Base-by-base conservation (phyloP, 2,888 invertebrate species). In the Platyscelio sp. region DNA sequence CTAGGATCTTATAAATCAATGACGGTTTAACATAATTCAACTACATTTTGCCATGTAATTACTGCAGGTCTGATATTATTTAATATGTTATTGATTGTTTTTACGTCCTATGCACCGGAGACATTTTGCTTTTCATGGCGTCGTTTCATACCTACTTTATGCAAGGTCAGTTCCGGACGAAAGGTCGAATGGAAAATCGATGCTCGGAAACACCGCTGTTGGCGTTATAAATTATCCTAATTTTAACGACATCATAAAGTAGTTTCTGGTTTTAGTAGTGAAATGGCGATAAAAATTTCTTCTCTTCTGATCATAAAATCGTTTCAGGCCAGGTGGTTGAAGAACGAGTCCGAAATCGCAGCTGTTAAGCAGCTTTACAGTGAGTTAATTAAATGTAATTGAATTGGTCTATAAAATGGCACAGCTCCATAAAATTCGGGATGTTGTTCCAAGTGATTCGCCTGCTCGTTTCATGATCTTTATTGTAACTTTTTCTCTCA, bases 1-100 rank as follows among this genome's bases (percentile, higher is more conserved):
- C 79, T 75, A 26, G 83, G 33, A 71, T 71, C 75, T 83, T 79
- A 84, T 84, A 84, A 84, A 79, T 83, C 79, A 79, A 74, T 68
- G 67, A 67, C 43, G 77, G 40, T n/a, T 29, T 67, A 29, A 40
- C 63, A 74, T 83, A 74, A 78, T 74, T 78, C 72, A 83, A 63
- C 13, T 67, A 26, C 43, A 46, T 7, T 40, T 24, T 24, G 38
- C 43, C 49, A 15, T 63, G 67, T 71, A 81, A 81, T 81, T 81
- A 81, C 70, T 54, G 60, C 54, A 26, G 11, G 27, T 54, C 63
- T 13, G 38, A 63, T 54, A 63, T 75, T 54, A 70, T 75, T 81
- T 81, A 68, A 79, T 71, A 70, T 63, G 43, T 43, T 49, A 60
- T 22, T n/a, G 67, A 27, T 5, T 27, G 68, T 76, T 76, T 67